Evolutionary conservation across 2,888 invertebrate species (phyloP), one percentile per base, ranked within the genome.

Genomic region (Gisinianus flammeolus): DNA sequence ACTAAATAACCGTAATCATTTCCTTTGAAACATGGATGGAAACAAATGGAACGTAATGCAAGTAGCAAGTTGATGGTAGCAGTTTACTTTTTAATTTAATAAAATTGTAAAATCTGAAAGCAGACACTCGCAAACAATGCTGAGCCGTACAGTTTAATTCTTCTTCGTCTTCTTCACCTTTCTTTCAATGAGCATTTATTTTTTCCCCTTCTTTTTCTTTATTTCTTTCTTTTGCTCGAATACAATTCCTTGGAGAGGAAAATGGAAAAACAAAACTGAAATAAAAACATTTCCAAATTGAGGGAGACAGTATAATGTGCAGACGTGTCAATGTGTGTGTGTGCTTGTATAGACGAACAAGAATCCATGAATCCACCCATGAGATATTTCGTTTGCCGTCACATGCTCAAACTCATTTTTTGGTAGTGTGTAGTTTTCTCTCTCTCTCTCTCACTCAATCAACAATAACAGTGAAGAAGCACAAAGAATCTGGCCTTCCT

Each of bases 391-490:
- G 44, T 44, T 44, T 44, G 19, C 22, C 22, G 26, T 58, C 58
- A 58, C 58, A 58, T 62, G 62, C 58, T 2, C 22, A 58, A 58
- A 58, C 22, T n/a, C 6, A 58, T 58, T 58, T 58, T 24, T 22
- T 28, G 4, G 26, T 26, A 54, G 54, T 54, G n/a, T 19, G 6
- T 44, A 58, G 62, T 62, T 62, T 19, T 62, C 28, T 12, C n/a
- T 67, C 33, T 33, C 22, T 67, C 22, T 30, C 16, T 22, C 33
- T 31, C 67, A 66, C 24, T 66, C 33, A 67, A 12, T 30, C 67
- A 67, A 67, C 33, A 67, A 67, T 31, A 33, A 67, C 67, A 67
- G 67, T 67, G 67, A 67, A 67, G 35, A 30, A 35, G 31, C 19
- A 67, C 31, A 67, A 31, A 67, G 33, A 67, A 62, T 24, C 62